phyloP scores from a whole-genome alignment of 1,140 invertebrate genomes.

The Acyrthosiphon pisum region DNA sequence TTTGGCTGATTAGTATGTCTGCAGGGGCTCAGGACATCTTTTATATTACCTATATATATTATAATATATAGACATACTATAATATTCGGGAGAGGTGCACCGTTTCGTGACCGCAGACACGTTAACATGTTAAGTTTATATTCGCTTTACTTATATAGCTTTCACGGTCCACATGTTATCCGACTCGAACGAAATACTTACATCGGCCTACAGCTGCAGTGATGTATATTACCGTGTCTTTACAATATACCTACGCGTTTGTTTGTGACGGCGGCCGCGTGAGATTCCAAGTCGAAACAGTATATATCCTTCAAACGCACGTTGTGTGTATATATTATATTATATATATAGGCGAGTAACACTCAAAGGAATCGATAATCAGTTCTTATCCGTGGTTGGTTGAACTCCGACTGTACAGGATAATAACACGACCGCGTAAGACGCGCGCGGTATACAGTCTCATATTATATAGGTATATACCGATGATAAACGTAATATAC shows the following conservation, averaged over 20 bases:
- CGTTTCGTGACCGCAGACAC: too few species aligned
- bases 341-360: neutral
- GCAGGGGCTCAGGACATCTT: too few species aligned
- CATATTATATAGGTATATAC: neutral
- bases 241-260: neutral
- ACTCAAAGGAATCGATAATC: constrained; percentile 7
- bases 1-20: too few species aligned
- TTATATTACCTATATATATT: too few species aligned
- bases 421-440: neutral
- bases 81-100: too few species aligned
- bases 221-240: too few species aligned
- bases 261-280: neutral
- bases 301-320: neutral
- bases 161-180: too few species aligned
- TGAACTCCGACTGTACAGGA: neutral
- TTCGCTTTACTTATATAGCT: too few species aligned
- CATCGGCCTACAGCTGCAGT: too few species aligned
- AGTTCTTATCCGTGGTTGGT: neutral
- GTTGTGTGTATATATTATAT: neutral
- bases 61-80: too few species aligned
- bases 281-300: neutral
- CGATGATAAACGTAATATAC: neutral
- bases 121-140: too few species aligned
- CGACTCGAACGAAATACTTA: too few species aligned
- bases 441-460: neutral